Evolutionary conservation across 2,888 invertebrate species (phyloP), one percentile per base, ranked within the genome.

Genomic region (Erebia epiphron): DNA sequence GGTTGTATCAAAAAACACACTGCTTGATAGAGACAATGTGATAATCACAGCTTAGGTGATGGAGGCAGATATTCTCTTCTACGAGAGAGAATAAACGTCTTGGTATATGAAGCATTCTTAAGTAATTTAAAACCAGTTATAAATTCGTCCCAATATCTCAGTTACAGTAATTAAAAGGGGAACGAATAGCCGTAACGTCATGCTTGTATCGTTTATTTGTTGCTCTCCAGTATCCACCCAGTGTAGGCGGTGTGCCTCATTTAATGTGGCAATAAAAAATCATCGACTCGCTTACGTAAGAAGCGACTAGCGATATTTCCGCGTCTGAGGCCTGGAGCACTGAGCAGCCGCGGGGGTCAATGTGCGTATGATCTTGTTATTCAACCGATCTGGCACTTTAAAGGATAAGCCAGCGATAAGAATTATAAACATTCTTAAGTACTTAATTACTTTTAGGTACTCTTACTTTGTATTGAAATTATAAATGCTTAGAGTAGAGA

Each of bases 211-310:
- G 83, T 86, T 87, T 88, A 87, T 89, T 89, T 87, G 87, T 85
- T 82, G 79, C 78, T 80, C 69, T 63, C 64, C 84, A 84, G 86
- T 88, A 85, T 89, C 89, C 90, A 91, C 91, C 91, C 91, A 86
- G 79, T 82, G 83, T 80, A 82, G 85, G 82, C 87, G 82, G 86
- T 85, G 91, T 90, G 92, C 92, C 91, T 92, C 91, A 89, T 92
- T 91, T 91, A 90, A 91, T 91, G 85, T 89, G 87, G 90, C 88
- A 90, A 91, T 92, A 92, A 92, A 92, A 92, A 92, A 91, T 88
- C 89, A 90, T 92, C 91, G 92, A 90, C 90, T 89, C 81, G 87
- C 90, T 92, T 92, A 92, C 92, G 92, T 91, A 92, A 92, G 88
- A 86, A 86, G 84, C 89, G 88, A 90, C 90, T 86, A 86, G 84